Evolutionary conservation across 2,888 invertebrate genomes (phyloP), one percentile per base, ranked within the genome.

Genomic region (Ceratothoa steindachneri): DNA sequence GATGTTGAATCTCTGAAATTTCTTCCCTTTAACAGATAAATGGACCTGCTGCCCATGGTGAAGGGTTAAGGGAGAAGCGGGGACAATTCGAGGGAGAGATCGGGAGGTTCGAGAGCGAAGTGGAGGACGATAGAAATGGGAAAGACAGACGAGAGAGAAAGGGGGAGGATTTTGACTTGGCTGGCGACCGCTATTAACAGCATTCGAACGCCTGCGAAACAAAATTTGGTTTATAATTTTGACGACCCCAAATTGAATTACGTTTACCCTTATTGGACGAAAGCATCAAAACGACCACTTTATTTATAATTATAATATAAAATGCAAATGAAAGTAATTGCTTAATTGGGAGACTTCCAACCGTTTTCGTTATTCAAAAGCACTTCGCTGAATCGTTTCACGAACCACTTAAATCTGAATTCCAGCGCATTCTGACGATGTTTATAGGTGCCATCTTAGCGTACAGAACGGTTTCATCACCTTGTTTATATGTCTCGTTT

Each of bases 271-370:
- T 41, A 41, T 41, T 41, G 41, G 41, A 41, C 15, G 41, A 41
- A 41, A 41, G 41, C 41, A 15, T 41, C 15, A 5, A 41, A 41
- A 41, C 41, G 41, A 41, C 41, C 41, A 15, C 41, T 41, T 41
- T 41, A 41, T 41, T 41, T 41, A 41, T 41, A 41, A 41, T 5
- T 41, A 41, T 41, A 22, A 60, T 60, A 60, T 60, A 60, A 60
- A 24, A 60, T 60, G 60, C 27, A 60, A 60, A 60, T 60, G 12
- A 24, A 60, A 60, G n/a, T 24, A 60, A 60, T 60, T 60, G 60
- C 9, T 60, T 60, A 60, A 60, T 60, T 60, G 60, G 60, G 60
- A n/a, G 24, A n/a, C 24, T 24, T 60, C 27, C 27, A 1, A n/a
- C 22, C 2, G 60, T 15, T 41, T 41, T 15, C 5, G 41, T 41